Conservation (phyloP, 2,113 vertebrate genomes). For the Harpagus bidentatus region DNA sequence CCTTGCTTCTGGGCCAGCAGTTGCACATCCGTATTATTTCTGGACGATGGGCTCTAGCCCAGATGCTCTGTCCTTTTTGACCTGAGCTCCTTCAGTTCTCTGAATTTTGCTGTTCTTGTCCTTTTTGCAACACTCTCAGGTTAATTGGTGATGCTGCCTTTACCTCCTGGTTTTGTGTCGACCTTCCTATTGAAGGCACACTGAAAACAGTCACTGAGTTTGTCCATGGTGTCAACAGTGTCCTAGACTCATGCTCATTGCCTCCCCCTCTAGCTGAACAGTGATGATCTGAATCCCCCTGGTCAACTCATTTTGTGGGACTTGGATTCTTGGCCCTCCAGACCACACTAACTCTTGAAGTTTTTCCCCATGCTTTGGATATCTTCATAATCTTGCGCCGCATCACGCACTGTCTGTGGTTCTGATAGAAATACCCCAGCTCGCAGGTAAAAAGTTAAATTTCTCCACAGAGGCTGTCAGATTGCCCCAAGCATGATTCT, state of each 20-base stretch:
- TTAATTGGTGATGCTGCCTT: not conserved
- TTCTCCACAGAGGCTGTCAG: not conserved
- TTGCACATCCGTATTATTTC: not conserved
- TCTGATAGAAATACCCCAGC: not conserved
- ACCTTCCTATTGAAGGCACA: not conserved
- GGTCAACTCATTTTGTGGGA: not conserved
- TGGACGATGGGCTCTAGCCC: rapidly evolving
- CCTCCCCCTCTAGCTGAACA: not conserved
- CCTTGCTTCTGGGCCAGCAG: not conserved
- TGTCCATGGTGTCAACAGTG: rapidly evolving
- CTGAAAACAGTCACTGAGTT: not conserved
- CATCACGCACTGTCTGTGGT: not conserved
- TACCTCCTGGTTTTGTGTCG: rapidly evolving
- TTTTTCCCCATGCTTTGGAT: not conserved
- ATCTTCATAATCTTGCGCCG: not conserved
- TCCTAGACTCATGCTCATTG: rapidly evolving
- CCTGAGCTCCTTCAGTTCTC: not conserved
- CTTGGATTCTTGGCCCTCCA: not conserved
- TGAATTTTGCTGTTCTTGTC: not conserved
- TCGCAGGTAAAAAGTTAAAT: not conserved
- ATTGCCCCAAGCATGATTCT: not conserved
- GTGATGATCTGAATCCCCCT: rapidly evolving
- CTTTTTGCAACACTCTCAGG: not conserved
- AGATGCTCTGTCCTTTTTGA: not conserved
- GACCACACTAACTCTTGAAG: not conserved